phyloP scores from a whole-genome alignment of 2,797 vertebrate genomes.

The Enteromius mattozi region DNA sequence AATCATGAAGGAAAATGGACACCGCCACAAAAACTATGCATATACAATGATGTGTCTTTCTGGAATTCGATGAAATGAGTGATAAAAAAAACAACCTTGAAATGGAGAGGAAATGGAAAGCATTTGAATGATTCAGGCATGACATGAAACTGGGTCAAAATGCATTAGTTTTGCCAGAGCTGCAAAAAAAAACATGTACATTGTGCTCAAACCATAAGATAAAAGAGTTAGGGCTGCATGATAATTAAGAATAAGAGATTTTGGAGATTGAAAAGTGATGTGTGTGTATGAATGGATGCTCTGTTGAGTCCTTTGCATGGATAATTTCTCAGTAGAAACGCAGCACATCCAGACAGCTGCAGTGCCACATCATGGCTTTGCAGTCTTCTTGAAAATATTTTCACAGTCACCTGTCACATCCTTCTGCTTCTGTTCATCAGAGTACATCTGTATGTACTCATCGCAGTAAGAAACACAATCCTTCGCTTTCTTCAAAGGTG shows the following conservation, averaged over 20 bases:
- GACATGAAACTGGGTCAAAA: slow-evolving; percentile 20
- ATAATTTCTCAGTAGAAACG: not conserved
- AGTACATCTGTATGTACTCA: not conserved
- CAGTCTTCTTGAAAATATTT: not conserved
- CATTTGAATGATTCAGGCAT: slow-evolving; percentile 7
- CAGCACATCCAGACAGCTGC: not conserved
- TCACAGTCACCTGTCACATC: not conserved
- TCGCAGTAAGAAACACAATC: not conserved
- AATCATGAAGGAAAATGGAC: not conserved
- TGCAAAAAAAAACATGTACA: not conserved
- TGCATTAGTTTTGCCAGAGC: not conserved
- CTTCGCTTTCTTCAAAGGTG: not conserved
- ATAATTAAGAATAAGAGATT: not conserved
- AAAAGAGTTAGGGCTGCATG: not conserved
- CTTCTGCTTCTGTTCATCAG: slow-evolving; percentile 5
- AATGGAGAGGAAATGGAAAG: slow-evolving; percentile 11
- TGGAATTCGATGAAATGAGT: not conserved
- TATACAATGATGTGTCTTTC: slow-evolving; percentile 6
- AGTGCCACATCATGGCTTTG: not conserved
- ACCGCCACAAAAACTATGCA: not conserved
- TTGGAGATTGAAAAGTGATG: not conserved
- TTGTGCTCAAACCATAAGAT: slow-evolving; percentile 2
- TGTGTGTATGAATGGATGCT: not conserved
- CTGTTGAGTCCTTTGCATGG: not conserved
- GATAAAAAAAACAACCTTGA: slow-evolving; percentile 1